Percentiles rank a stretch among this genome's conserved stretches.
These are phyloP conservation scores for Misgurnus anguillicaudatus DNA, from an alignment of 2,113 vertebrate species.

Conservation along the genomic window DNA sequence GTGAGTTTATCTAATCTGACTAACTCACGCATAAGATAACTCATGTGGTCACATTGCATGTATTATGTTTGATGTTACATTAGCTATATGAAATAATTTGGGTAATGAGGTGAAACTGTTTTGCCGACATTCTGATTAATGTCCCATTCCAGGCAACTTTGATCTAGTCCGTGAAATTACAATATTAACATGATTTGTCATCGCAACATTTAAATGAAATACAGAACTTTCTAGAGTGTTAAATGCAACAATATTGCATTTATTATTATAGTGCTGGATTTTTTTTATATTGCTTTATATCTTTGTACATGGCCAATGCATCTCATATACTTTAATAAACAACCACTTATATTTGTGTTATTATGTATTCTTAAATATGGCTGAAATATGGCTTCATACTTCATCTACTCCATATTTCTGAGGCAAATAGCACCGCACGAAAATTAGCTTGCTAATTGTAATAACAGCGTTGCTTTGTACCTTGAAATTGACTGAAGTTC, in stretches of 20 bases:
- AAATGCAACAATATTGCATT: slow-evolving; percentile 43
- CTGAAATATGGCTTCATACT: not conserved
- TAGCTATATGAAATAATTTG: slow-evolving; percentile 10
- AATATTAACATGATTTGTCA: slow-evolving; percentile 44
- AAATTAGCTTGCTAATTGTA: slow-evolving; percentile 77
- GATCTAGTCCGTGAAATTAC: slow-evolving; percentile 52
- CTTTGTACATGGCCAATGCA: slow-evolving; percentile 42
- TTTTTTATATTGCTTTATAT: slow-evolving; percentile 29
- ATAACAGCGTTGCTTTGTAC: slow-evolving; percentile 83
- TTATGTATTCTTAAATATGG: not conserved
- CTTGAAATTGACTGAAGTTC: slow-evolving; percentile 84
- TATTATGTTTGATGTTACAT: slow-evolving; percentile 12
- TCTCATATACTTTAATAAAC: not conserved
- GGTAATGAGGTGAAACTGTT: slow-evolving; percentile 29
- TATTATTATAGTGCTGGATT: not conserved
- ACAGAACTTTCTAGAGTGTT: slow-evolving; percentile 10
- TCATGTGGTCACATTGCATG: not conserved
- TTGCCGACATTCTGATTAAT: slow-evolving; percentile 9
- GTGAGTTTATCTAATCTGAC: not conserved
- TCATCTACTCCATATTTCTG: slow-evolving; percentile 46
- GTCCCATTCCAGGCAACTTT: slow-evolving; percentile 40
- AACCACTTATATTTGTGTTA: slow-evolving; percentile 24
- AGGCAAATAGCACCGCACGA: slow-evolving; percentile 71
- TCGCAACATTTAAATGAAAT: slow-evolving; percentile 37
- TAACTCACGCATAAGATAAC: not conserved